Evolutionary conservation across 2,113 vertebrate species (phyloP), one percentile per base, ranked within the genome.

Genomic region (Pomatorhinus ruficollis): DNA sequence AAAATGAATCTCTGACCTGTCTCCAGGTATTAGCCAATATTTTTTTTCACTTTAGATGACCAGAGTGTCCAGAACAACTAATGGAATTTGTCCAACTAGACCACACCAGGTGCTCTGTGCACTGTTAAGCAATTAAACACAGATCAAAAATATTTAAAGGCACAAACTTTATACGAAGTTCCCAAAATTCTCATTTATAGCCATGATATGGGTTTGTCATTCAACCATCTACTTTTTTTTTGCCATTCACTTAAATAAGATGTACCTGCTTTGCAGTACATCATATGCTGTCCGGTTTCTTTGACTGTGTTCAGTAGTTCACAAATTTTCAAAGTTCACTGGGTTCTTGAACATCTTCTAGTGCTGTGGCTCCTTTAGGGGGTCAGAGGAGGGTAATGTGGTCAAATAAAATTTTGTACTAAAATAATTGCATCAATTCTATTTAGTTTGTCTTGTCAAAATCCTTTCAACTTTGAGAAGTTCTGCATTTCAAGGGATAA

Each of bases 381-480:
- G 60, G 25, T 66, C 49, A 94, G 49, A 39, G 37, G 11, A 94
- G 15, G 53, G 71, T 54, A 94, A 87, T 25, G 37, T 22, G 45
- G 71, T 71, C 60, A 94, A 81, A 79, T 52, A 68, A 21, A 4
- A 45, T 79, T 80, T 81, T 70, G 28, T 60, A 87, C 33, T 37
- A 61, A 53, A 95, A 81, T 50, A 95, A 76, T 63, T 66, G 60
- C 14, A 68, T 60, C n/a, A 40, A 47, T 90, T 90, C 33, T 70
- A 13, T 78, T 83, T 71, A 70, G 45, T 66, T 28, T 60, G 25
- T 52, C 17, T 40, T 49, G 40, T 83, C 30, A 90, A 31, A 93
- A 44, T 88, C 49, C 60, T 83, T 93, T 78, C 31, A 78, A 19
- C 11, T 78, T 85, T 30, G 24, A 47, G 39, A 79, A 68, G 45